Percentiles rank a stretch among this genome's conserved stretches.
Evolutionary conservation across 2,797 vertebrate genomes (phyloP).

Genomic region (Champsocephalus esox): DNA sequence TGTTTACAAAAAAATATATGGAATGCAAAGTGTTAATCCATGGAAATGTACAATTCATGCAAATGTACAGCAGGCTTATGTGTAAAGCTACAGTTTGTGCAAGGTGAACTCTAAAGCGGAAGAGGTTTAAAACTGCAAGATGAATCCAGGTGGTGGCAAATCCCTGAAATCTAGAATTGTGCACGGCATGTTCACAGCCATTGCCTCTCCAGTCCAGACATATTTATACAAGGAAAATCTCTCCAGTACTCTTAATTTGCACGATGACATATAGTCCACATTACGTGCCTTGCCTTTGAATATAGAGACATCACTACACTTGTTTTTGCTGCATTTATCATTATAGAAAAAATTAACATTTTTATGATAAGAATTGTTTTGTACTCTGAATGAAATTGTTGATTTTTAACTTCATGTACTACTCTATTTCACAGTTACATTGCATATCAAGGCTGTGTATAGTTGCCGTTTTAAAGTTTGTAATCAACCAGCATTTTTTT

Average conservation of each 20-base stretch:
- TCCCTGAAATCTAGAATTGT: conserved; percentile 87
- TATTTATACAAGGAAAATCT: conserved; percentile 88
- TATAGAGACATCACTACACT: conserved; percentile 98
- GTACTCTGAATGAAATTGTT: conserved; percentile 98
- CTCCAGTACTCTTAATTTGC: conserved; percentile 99
- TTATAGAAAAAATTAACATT: conserved; percentile 97
- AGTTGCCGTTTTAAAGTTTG: conserved; percentile 98
- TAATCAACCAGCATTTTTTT: conserved; percentile 97
- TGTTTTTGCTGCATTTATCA: conserved; percentile 99
- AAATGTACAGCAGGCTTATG: conserved; percentile 80
- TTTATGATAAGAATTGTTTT: conserved; percentile 99
- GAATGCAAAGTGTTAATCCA: conserved; percentile 79
- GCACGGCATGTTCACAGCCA: conserved; percentile 91
- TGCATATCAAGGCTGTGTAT: conserved; percentile 99
- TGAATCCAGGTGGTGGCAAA: conserved; percentile 85
- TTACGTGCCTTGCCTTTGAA: conserved; percentile 99
- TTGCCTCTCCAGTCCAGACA: conserved; percentile 91
- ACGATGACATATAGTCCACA: conserved; percentile 99
- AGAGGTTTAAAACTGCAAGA: conserved; percentile 72
- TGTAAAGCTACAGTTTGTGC: conserved; percentile 89
- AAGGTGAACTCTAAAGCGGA: conserved; percentile 80
- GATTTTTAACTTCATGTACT: conserved; percentile 99
- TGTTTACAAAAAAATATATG: conserved; percentile 86
- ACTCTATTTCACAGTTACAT: conserved; percentile 99
- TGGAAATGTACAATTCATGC: conserved; percentile 78